Conservation (phyloP, 2,888 invertebrate species). For the Diarsia dahlii region DNA sequence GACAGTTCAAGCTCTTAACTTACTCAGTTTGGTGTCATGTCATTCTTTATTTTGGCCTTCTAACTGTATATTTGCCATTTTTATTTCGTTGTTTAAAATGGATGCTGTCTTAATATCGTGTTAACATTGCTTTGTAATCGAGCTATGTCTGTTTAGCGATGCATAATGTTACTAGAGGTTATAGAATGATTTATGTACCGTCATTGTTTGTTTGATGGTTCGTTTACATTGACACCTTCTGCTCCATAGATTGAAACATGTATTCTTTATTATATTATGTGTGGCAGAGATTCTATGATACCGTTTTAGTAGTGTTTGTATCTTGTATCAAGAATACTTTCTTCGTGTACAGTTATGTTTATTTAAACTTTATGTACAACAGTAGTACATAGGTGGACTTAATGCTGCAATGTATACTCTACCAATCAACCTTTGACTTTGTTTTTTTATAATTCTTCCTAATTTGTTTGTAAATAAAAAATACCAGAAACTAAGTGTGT, state of each 20-base stretch:
- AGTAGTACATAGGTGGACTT: no score
- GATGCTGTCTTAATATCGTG: constrained; percentile 7
- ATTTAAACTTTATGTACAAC: no score
- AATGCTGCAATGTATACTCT: no score
- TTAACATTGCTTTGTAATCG: constrained; percentile 27
- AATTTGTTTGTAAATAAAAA: constrained; percentile 25
- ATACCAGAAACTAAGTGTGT: neutral
- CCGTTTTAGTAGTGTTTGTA: neutral
- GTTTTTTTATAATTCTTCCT: neutral
- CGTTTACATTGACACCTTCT: neutral
- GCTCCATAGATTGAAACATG: neutral
- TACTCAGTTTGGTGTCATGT: constrained; percentile 50
- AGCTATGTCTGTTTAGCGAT: constrained; percentile 20
- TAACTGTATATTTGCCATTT: constrained; percentile 45
- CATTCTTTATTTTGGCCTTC: constrained; percentile 40
- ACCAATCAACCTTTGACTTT: no score
- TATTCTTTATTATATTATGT: neutral
- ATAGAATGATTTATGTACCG: neutral
- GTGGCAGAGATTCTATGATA: neutral
- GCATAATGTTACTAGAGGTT: neutral
- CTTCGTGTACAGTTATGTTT: neutral
- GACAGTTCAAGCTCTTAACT: constrained; percentile 59
- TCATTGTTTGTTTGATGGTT: constrained; percentile 13
- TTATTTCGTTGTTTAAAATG: constrained; percentile 16
- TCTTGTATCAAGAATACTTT: neutral